These are phyloP conservation scores for Cerceris rybyensis DNA, from an alignment of 2,888 invertebrate species.

Conservation along the genomic window DNA sequence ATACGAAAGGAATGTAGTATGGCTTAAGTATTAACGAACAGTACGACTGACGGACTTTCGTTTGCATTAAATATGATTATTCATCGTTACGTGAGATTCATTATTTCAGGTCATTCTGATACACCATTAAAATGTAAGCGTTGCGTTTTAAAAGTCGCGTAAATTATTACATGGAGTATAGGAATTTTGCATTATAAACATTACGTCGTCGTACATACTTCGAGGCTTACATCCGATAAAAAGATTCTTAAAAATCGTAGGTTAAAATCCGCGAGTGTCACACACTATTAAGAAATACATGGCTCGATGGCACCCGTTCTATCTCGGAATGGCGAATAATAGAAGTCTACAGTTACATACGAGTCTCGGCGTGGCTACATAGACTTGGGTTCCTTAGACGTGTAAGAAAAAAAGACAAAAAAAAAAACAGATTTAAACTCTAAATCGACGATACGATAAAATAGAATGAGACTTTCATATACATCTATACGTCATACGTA, in stretches of 20 bases:
- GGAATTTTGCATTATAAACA: too few relatives aligned
- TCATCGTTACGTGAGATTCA: too few relatives aligned
- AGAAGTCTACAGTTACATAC: constrained; percentile 13
- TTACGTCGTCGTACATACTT: too few relatives aligned
- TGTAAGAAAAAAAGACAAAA: constrained; percentile 24
- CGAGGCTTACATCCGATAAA: background rate
- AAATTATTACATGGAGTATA: too few relatives aligned
- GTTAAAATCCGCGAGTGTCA: constrained; percentile 21
- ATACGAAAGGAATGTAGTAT: too few relatives aligned
- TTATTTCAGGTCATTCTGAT: too few relatives aligned
- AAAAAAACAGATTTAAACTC: constrained; percentile 37
- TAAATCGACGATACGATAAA: constrained; percentile 48
- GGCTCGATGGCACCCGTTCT: constrained; percentile 56
- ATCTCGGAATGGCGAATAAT: constrained; percentile 44
- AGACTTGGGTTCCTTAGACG: constrained; percentile 24
- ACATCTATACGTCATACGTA: constrained; percentile 65
- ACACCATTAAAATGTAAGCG: too few relatives aligned
- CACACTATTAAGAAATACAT: constrained; percentile 29
- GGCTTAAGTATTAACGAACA: too few relatives aligned
- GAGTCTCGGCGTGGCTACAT: constrained; percentile 24
- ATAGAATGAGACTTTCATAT: constrained; percentile 44
- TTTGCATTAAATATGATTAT: too few relatives aligned
- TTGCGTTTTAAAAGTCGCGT: too few relatives aligned
- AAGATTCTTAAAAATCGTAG: constrained; percentile 6
- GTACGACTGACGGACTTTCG: too few relatives aligned